Evolutionary conservation across 1,140 invertebrate genomes (phyloP).

Genomic region (Zaprionus tsacasi): DNA sequence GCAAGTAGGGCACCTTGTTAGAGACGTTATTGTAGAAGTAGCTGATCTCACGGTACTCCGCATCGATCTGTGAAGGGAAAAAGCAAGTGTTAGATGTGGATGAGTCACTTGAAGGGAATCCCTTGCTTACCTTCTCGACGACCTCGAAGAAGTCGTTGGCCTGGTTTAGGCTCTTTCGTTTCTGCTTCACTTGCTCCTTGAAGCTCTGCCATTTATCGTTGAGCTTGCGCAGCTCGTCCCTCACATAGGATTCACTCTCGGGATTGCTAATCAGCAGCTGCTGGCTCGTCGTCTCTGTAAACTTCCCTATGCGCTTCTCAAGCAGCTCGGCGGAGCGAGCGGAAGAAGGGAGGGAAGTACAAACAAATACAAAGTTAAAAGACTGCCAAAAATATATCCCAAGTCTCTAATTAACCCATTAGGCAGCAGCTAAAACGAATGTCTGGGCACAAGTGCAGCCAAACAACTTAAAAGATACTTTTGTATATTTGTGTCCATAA

Average conservation of each 20-base stretch:
- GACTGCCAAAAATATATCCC: slow-evolving; percentile 52
- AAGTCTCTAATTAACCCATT: slow-evolving; percentile 66
- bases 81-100: background rate
- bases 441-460: slow-evolving; percentile 49
- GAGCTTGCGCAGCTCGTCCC: slow-evolving; percentile 88
- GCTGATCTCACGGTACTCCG: slow-evolving; percentile 79
- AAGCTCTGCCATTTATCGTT: slow-evolving; percentile 90
- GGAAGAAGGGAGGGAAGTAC: background rate
- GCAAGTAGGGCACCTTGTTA: slow-evolving; percentile 75
- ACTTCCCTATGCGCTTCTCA: slow-evolving; percentile 90
- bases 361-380: slow-evolving; percentile 26
- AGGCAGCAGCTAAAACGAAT: slow-evolving; percentile 43
- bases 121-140: slow-evolving; percentile 69
- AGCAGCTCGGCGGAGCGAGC: slow-evolving; percentile 86
- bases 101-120: background rate
- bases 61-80: slow-evolving; percentile 65
- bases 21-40: slow-evolving; percentile 81
- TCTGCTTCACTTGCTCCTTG: slow-evolving; percentile 88
- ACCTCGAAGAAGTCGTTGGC: slow-evolving; percentile 87
- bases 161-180: slow-evolving; percentile 86
- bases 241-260: slow-evolving; percentile 87
- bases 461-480: slow-evolving; percentile 43
- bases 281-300: slow-evolving; percentile 88
- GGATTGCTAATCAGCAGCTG: slow-evolving; percentile 87
- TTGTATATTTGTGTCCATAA: slow-evolving; percentile 48